Evolutionary conservation across 2,888 invertebrate genomes (phyloP), one percentile per base, ranked within the genome.

Genomic region (Tetrapedia diversipes): DNA sequence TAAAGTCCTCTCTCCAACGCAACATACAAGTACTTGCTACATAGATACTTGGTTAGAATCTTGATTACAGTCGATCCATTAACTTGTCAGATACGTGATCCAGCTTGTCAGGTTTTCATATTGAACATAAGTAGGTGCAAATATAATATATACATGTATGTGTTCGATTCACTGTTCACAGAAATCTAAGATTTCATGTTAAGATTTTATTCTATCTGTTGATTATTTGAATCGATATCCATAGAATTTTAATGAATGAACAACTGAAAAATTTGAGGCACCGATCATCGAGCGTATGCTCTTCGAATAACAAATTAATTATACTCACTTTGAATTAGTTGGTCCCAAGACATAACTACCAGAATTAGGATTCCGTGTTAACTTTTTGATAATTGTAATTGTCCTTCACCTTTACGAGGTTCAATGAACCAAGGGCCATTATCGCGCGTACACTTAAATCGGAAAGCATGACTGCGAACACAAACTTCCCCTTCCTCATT

Each of bases 61-160:
- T 53, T 24, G 59, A 39, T 45, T 77, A 45, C 56, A 75, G 57
- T 66, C 65, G 66, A 51, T 32, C 64, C 65, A 80, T 85, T 81
- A 81, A 76, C 67, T 70, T 61, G 41, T 43, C 34, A 57, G 47
- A 65, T 79, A 80, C 83, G 80, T 75, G 71, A 81, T 69, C 65
- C 61, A 22, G 27, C 45, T 49, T 65, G 73, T 68, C 66, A 54
- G 68, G 53, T 70, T 66, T 64, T 64, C 59, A 6, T 45, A 24
- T 54, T 24, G 32, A 4, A 2, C 32, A 29, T 57, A 22, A 16
- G 41, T n/a, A n/a, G n/a, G n/a, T n/a, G n/a, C n/a, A n/a, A n/a
- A n/a, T n/a, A n/a, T n/a, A n/a, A n/a, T n/a, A n/a, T n/a, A n/a
- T 54, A 27, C 11, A 57, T 19, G 34, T 29, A 11, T 29, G 27